Evolutionary conservation across 1,140 invertebrate species (phyloP), one percentile per base, ranked within the genome.

Genomic region (Nymphalis io): DNA sequence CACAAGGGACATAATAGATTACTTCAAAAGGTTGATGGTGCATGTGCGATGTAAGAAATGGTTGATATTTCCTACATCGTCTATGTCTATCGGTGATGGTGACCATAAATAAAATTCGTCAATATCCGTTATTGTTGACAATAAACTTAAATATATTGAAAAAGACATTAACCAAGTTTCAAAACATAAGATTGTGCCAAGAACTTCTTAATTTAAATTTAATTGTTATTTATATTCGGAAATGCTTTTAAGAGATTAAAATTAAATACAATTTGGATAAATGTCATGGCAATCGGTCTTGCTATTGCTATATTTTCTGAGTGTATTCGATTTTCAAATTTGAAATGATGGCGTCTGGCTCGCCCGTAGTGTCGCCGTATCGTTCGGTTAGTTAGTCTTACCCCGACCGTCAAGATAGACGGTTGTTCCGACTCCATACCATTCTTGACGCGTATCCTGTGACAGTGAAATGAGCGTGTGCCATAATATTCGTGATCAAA

Each of bases 391-490:
- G 27, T 8, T 8, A 33, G 27, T 33, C 27, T 51, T 20, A 21
- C 55, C n/a, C 23, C 39, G 67, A 58, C 39, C 40, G 60, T 40
- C 8, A n/a, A 38, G 10, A 39, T 38, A 20, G 46, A 20, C 58
- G 51, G 60, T 61, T 18, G 60, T 61, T 10, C n/a, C 18, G 5
- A 40, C n/a, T 68, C 60, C 23, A 23, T 21, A 18, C 20, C 21
- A 23, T 21, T 1, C 15, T 12, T 62, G 40, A 53, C 46, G 44
- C 5, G 46, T 51, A 20, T 51, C 16, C 12, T 51, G 60, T 57
- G 27, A 20, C 46, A 69, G 67, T 69, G 60, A 69, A 62, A 69
- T 69, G 51, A 58, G n/a, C 40, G 16, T 42, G 21, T 69, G 60
- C 39, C 46, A 27, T 6, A 23, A 51, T 20, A n/a, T n/a, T 6